These are phyloP conservation scores for Rhagoletis pomonella DNA, from an alignment of 1,140 invertebrate species.

Conservation along the genomic window DNA sequence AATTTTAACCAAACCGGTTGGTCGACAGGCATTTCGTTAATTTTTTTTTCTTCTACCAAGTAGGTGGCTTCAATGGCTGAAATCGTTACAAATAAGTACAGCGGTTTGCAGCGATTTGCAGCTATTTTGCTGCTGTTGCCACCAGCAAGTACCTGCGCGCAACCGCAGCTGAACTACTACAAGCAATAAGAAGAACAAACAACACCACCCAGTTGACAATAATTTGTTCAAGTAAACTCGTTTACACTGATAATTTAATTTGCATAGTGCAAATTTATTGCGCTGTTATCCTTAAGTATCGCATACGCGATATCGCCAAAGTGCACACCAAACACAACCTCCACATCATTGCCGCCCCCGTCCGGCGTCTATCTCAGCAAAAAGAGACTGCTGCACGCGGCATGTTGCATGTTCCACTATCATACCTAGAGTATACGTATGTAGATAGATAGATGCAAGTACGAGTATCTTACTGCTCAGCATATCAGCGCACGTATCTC, in stretches of 20 bases:
- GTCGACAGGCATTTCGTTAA: not conserved
- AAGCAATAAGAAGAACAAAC: not conserved
- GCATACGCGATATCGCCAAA: constrained; percentile 1
- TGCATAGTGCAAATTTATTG: constrained; percentile 51
- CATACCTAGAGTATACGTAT: constrained; percentile 8
- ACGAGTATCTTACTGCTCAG: not conserved
- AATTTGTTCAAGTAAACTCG: constrained; percentile 42
- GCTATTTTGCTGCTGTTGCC: constrained; percentile 21
- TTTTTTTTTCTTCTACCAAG: not conserved
- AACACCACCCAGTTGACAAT: constrained; percentile 33
- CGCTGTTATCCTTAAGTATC: constrained; percentile 50
- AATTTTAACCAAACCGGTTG: not conserved
- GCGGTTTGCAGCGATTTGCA: not conserved
- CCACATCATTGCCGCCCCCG: not conserved
- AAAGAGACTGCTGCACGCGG: not conserved
- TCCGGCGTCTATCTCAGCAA: not conserved
- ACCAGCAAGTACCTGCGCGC: not conserved
- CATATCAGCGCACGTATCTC: constrained; percentile 33
- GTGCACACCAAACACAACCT: not conserved
- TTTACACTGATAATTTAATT: constrained; percentile 52
- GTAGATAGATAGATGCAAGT: not conserved
- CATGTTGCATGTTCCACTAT: constrained; percentile 44
- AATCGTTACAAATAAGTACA: constrained; percentile 5
- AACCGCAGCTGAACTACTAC: too few relatives aligned
- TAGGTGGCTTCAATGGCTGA: not conserved